Evolutionary conservation across 2,888 invertebrate species (phyloP).

Genomic region (Phalangium opilio): DNA sequence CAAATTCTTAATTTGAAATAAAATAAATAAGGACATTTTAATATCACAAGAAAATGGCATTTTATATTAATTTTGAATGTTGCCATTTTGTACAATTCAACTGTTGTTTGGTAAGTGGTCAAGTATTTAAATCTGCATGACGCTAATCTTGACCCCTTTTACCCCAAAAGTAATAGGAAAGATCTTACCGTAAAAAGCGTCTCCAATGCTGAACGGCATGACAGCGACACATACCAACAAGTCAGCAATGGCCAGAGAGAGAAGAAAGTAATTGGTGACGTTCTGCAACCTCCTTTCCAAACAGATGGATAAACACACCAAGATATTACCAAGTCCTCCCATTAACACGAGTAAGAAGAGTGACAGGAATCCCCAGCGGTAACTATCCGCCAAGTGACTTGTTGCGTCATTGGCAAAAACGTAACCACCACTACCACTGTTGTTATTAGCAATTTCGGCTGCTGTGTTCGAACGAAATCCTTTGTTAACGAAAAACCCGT

Average conservation of each 20-base stretch:
- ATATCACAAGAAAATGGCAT: too few relatives aligned
- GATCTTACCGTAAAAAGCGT: slow-evolving; percentile 74
- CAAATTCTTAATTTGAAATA: not conserved
- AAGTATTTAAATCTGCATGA: not conserved
- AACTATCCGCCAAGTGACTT: slow-evolving; percentile 23
- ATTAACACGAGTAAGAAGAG: slow-evolving; percentile 71
- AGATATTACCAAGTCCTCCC: slow-evolving; percentile 74
- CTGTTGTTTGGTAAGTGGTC: not conserved
- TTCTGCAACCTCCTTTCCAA: slow-evolving; percentile 80
- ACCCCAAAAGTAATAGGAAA: not conserved
- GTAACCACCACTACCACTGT: too few relatives aligned
- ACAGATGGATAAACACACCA: slow-evolving; percentile 84
- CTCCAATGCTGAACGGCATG: slow-evolving; percentile 88
- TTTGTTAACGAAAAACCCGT: too few relatives aligned
- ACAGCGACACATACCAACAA: slow-evolving; percentile 81
- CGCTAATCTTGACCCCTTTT: not conserved
- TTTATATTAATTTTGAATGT: too few relatives aligned
- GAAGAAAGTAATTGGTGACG: slow-evolving; percentile 86
- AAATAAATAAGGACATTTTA: not conserved
- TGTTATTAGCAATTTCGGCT: too few relatives aligned
- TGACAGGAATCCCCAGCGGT: slow-evolving; percentile 70
- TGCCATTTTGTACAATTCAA: too few relatives aligned
- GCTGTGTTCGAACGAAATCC: too few relatives aligned
- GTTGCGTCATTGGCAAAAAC: not conserved
- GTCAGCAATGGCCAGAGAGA: slow-evolving; percentile 86